These are phyloP conservation scores for Rosalia funebris DNA, from an alignment of 2,888 invertebrate species.

Conservation along the genomic window DNA sequence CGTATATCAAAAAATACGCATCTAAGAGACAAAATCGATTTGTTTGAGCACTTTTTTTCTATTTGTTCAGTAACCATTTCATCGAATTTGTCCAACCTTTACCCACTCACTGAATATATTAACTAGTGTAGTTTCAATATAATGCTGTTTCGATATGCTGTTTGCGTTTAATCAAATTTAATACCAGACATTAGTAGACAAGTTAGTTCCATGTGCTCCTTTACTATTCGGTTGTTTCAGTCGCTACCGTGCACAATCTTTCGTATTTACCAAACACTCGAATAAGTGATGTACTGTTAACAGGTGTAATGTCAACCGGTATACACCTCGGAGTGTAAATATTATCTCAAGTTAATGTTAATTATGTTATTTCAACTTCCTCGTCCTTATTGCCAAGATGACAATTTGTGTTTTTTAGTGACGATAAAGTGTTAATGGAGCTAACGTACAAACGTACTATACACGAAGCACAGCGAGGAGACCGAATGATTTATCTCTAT, in stretches of 20 bases:
- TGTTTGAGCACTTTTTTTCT: too few species aligned
- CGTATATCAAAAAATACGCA: too few species aligned
- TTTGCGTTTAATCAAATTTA: too few species aligned
- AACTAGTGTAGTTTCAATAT: too few species aligned
- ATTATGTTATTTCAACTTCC: slow-evolving; percentile 15
- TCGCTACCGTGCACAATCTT: slow-evolving; percentile 8
- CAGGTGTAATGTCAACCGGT: slow-evolving; percentile 38
- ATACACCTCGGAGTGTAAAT: slow-evolving; percentile 25
- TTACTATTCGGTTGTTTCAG: too few species aligned
- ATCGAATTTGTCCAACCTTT: too few species aligned
- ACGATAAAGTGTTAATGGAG: slow-evolving; percentile 13
- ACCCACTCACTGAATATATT: too few species aligned
- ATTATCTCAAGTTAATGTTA: slow-evolving; percentile 23
- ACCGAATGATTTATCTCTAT: slow-evolving; percentile 3
- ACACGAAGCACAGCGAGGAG: not conserved
- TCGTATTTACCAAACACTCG: slow-evolving; percentile 36
- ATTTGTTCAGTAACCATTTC: too few species aligned
- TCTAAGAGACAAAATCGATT: too few species aligned
- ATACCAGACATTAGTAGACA: too few species aligned
- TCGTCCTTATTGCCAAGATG: slow-evolving; percentile 1
- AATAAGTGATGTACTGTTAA: slow-evolving; percentile 32
- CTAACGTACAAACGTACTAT: not conserved
- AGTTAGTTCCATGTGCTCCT: too few species aligned
- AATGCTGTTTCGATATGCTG: too few species aligned
- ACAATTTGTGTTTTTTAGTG: slow-evolving; percentile 16